Base-by-base conservation (phyloP, 2,113 vertebrate genomes). In the Tragelaphus scriptus region DNA sequence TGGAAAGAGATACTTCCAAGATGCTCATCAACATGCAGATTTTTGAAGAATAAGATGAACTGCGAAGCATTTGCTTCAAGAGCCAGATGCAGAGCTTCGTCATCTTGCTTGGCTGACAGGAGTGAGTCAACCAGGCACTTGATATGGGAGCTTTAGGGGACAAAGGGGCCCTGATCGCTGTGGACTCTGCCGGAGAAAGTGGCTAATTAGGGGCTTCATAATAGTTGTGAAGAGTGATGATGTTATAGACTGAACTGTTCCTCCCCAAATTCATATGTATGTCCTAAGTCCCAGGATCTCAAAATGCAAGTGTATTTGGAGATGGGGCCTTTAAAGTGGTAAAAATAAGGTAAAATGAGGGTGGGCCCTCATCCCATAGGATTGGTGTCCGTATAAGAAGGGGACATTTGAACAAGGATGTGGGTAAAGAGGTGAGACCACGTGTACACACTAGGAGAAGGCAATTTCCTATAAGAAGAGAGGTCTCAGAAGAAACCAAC, bases 11-110 rank as follows among this genome's bases (percentile, higher is more conserved):
- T 28, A 61, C 90, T 63, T 95, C 32, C 77, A 3, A 97, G 80
- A 81, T 92, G 82, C 91, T 84, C 47, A 84, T 56, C 44, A 85
- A 81, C 97, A 80, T n/a, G 40, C 94, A 92, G 71, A 40, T 95
- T 88, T 81, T 81, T 16, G 1, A 89, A 71, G n/a, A 81, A 93
- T 53, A 77, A 88, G 30, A 90, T 51, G 71, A 92, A 36, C 25
- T 30, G 75, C 12, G 21, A 86, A 75, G 30, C 75, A 30, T 84
- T 36, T 49, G 75, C 84, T 87, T 92, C 36, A 23, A 44, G 56
- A 88, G 44, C 55, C 81, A 63, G 79, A 51, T 0, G 4, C 56
- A 59, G 17, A 44, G 23, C 32, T 77, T 92, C 30, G 5, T 49
- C 47, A 44, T 63, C 28, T 17, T 14, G 79, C 82, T 90, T 1